Evolutionary conservation across 2,888 invertebrate species (phyloP), one percentile per base, ranked within the genome.

Genomic region (Brachyptera putata): DNA sequence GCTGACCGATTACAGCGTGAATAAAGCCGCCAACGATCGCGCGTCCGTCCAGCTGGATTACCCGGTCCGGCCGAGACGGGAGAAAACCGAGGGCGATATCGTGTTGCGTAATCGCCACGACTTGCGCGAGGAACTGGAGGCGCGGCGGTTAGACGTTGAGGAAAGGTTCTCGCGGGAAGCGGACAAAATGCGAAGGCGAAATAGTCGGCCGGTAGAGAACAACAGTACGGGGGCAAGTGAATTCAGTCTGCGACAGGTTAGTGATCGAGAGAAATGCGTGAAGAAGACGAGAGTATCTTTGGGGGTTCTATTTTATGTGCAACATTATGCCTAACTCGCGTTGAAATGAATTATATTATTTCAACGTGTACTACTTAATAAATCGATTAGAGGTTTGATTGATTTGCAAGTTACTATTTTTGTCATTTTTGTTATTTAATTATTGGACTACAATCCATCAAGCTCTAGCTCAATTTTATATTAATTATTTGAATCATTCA

Each of bases 11-110:
- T 87, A 86, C 68, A 78, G 82, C 60, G 82, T 82, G 70, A 79
- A 80, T 71, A 79, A 78, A 65, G 80, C 67, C 79, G 66, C 75
- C 77, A 72, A 76, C 77, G 75, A 74, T 75, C 69, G 73, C 26
- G 73, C 78, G 69, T n/a, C n/a, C n/a, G n/a, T n/a, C n/a, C n/a
- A n/a, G n/a, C n/a, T n/a, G n/a, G 58, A 62, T 46, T 73, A 74
- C 53, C 72, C 72, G n/a, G 67, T 85, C 67, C 81, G 82, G 70
- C 89, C 89, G 56, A 82, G 91, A 70, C 81, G 91, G 70, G 91
- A 92, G 82, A 91, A 91, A 80, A 92, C 91, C 71, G 91, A 92
- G 78, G 91, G 90, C 63, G 89, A 90, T 75, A 90, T 91, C 73
- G 85, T 89, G 69, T 82, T 89, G 72, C 81, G 87, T 70, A 84